These are phyloP conservation scores for Tetramorium simillimum DNA, from an alignment of 1,140 invertebrate species.

Conservation along the genomic window DNA sequence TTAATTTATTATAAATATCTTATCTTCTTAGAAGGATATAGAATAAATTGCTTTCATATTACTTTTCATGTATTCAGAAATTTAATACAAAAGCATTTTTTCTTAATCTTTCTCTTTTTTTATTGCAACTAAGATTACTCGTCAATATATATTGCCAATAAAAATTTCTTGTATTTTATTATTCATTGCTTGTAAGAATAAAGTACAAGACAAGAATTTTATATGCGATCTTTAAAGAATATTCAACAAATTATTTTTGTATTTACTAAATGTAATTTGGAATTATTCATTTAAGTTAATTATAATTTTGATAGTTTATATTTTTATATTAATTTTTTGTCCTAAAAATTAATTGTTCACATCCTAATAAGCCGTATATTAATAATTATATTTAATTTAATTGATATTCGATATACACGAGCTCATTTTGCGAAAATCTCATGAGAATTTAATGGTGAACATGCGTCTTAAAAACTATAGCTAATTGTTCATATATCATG, in stretches of 20 bases:
- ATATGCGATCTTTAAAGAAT: neutral
- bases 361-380: constrained; percentile 1
- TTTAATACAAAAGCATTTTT: constrained; percentile 27
- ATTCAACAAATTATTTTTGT: neutral
- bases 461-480: neutral
- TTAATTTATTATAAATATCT: constrained; percentile 10
- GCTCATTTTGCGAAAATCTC: neutral
- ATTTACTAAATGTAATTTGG: constrained; percentile 19
- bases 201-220: neutral
- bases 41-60: neutral
- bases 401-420: neutral
- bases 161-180: neutral
- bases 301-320: neutral
- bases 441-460: constrained; percentile 11
- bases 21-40: neutral
- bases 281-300: neutral
- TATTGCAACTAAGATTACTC: constrained; percentile 8
- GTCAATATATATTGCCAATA: constrained; percentile 10
- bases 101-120: neutral
- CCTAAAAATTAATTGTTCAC: constrained; percentile 3
- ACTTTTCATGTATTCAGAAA: neutral
- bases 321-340: neutral
- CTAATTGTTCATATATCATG: neutral
- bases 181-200: constrained; percentile 21
- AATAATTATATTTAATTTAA: constrained; percentile 28